A percentile compares a stretch with the other conserved stretches of the same genome.
Evolutionary conservation across 1,140 invertebrate genomes (phyloP).

Genomic region (Pteromalus puparum): DNA sequence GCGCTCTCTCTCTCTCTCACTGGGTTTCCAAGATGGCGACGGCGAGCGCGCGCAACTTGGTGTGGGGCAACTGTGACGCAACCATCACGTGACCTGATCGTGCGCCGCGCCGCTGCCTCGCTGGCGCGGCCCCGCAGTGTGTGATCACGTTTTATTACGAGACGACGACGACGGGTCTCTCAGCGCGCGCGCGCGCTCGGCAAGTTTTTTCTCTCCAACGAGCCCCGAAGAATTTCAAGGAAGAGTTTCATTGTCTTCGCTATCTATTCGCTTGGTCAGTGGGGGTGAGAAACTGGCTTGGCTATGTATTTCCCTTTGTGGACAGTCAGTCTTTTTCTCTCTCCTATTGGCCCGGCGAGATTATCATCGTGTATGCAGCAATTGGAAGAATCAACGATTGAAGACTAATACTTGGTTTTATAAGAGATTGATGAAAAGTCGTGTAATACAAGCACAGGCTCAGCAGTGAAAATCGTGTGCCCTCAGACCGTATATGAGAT

Average conservation of each 20-base stretch:
- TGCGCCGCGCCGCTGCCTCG: conserved; percentile 29
- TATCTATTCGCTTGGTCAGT: conserved; percentile 68
- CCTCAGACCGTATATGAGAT: conserved; percentile 61
- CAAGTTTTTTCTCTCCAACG: background rate
- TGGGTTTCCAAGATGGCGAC: conserved; percentile 47
- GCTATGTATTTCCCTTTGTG: conserved; percentile 61
- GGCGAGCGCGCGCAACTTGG: conserved; percentile 59
- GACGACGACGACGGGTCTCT: conserved; percentile 35
- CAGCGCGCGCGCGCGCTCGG: background rate
- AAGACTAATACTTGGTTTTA: background rate
- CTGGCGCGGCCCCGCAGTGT: conserved; percentile 68
- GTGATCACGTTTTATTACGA: conserved; percentile 72
- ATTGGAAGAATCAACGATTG: background rate
- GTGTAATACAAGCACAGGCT: conserved; percentile 58
- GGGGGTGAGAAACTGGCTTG: conserved; percentile 76
- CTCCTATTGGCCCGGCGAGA: conserved; percentile 73
- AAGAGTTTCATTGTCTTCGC: background rate
- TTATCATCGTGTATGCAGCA: conserved; percentile 48
- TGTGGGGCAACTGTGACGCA: conserved; percentile 66
- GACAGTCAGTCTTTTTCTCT: conserved; percentile 77
- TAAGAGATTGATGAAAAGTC: background rate
- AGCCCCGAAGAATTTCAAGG: background rate
- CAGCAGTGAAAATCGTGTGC: conserved; percentile 74
- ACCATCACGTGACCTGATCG: conserved; percentile 62
- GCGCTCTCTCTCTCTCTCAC: conserved; percentile 13